These are phyloP conservation scores for Paramuricea clavata DNA, from an alignment of 92 coral and sea anemone species.

Conservation along the genomic window DNA sequence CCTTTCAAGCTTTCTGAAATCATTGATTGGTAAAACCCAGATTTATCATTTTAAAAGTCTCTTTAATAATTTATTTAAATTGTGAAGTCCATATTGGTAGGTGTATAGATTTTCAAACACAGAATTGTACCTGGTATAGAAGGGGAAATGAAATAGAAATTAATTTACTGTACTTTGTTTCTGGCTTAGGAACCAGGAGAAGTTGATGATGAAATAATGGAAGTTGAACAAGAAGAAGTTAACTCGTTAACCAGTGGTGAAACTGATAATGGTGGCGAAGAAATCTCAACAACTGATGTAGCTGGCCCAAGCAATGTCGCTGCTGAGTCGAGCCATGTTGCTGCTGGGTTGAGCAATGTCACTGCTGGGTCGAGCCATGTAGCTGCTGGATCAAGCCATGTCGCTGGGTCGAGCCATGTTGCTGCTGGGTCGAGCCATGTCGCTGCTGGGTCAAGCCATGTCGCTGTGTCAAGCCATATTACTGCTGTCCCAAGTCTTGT, in stretches of 20 bases:
- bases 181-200: conserved; percentile 44
- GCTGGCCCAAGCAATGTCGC: background rate
- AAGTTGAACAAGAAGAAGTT: conserved; percentile 63
- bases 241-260: conserved; percentile 42
- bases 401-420: background rate
- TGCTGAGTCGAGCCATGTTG: background rate
- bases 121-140: no score
- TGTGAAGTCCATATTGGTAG: no score
- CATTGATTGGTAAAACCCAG: no score
- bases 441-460: background rate
- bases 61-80: no score
- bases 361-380: background rate
- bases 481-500: background rate
- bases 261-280: conserved; percentile 50
- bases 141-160: no score
- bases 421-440: background rate
- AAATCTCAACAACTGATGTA: background rate
- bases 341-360: background rate
- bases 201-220: conserved; percentile 55
- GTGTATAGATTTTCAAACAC: no score
- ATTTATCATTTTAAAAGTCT: no score
- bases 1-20: no score
- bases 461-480: background rate
- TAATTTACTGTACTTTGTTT: background rate
- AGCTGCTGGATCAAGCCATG: background rate